phyloP scores from a whole-genome alignment of 2,113 vertebrate genomes.

The Psilopogon haemacephalus region DNA sequence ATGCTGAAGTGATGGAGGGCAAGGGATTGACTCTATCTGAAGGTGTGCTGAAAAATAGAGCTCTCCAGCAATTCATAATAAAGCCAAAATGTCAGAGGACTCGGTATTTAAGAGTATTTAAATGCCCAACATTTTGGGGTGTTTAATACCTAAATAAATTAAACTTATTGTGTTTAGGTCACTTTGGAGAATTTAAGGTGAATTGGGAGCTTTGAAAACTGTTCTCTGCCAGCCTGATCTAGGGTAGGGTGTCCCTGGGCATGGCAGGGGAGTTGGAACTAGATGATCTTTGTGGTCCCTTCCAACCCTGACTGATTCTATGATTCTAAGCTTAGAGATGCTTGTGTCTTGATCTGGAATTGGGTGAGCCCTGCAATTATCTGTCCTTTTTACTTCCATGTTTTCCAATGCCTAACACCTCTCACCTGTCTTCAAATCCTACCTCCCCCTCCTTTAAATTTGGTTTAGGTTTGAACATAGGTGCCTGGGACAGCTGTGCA shows the following conservation, averaged over 20 bases:
- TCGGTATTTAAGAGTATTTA: background rate
- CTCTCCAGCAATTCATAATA: background rate
- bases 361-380: background rate
- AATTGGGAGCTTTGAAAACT: background rate
- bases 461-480: background rate
- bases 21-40: background rate
- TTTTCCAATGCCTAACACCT: background rate
- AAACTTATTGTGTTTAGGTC: accelerated
- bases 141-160: background rate
- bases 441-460: background rate
- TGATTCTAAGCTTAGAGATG: background rate
- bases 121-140: background rate
- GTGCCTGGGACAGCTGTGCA: background rate
- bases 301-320: too few species aligned
- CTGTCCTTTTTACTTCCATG: background rate
- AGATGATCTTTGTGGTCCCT: too few species aligned
- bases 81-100: background rate
- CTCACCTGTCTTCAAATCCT: background rate
- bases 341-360: background rate
- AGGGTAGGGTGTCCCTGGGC: too few species aligned
- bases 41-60: background rate
- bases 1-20: background rate
- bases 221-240: background rate
- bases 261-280: too few species aligned
- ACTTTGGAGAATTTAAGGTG: background rate